A percentile compares a stretch with the other conserved stretches of the same genome.
phyloP scores from a whole-genome alignment of 2,797 vertebrate genomes.

The Myripristis jacobus region DNA sequence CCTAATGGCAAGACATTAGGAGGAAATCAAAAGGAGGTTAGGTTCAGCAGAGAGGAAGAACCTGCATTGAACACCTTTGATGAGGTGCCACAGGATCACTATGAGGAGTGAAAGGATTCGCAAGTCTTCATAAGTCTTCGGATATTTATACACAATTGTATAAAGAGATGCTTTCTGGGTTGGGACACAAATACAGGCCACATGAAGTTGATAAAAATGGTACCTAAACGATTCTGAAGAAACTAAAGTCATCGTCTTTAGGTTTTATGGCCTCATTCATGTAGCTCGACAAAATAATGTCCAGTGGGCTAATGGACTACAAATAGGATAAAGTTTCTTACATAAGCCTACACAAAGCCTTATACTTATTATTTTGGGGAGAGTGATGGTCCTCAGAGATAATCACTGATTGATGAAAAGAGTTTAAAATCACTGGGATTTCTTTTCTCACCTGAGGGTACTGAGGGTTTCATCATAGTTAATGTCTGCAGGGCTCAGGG shows the following conservation, averaged over 20 bases:
- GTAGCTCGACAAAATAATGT: not conserved
- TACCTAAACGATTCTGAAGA: not conserved
- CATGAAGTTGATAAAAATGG: not conserved
- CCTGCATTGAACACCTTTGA: not conserved
- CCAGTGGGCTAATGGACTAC: not conserved
- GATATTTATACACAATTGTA: not conserved
- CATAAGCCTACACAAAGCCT: too few species aligned
- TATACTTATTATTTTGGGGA: slow-evolving; percentile 16
- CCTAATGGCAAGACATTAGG: not conserved
- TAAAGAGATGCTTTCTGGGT: not conserved
- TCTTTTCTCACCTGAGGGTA: slow-evolving; percentile 89
- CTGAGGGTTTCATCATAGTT: slow-evolving; percentile 97
- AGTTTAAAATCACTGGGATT: not conserved
- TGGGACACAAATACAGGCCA: not conserved
- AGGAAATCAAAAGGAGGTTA: not conserved
- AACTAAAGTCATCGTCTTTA: not conserved
- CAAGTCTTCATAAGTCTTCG: not conserved
- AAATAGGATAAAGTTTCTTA: not conserved
- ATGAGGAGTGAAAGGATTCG: not conserved
- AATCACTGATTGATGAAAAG: too few species aligned
- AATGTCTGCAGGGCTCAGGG: slow-evolving; percentile 94
- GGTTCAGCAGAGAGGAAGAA: not conserved
- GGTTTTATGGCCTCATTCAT: not conserved
- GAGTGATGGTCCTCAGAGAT: not conserved
- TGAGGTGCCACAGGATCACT: not conserved